Base-by-base conservation (phyloP, 2,797 vertebrate genomes). In the Craterocephalus amniculus region DNA sequence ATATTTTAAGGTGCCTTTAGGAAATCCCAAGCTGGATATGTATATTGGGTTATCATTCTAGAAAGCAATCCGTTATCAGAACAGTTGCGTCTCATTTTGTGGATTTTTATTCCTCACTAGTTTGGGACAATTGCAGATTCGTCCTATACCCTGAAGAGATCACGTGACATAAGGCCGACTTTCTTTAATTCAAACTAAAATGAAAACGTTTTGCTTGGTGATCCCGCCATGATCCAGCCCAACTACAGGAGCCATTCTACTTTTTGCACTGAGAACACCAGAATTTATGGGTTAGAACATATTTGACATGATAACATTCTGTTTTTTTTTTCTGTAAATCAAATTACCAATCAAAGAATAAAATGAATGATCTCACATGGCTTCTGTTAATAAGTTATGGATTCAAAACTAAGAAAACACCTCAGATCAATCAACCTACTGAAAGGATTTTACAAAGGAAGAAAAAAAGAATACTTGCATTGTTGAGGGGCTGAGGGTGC, bases 1-100 rank as follows among this genome's bases (percentile, higher is more conserved):
- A 81, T 74, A 66, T 70, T 80, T 51, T 26, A 58, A 49, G 86
- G 84, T 90, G 88, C 88, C 74, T 90, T 91, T 72, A 80, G 87
- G 88, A 89, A 91, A 90, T 74, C 87, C 83, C 80, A 79, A 56
- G 70, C 74, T 69, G 78, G 54, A 83, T 32, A 65, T 16, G 16
- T 67, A 75, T 64, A 60, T 61, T 52, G 24, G 22, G 67, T 83
- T 67, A 69, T 22, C 57, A 70, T 79, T 65, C 83, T 68, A 58
- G 67, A 86, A 78, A 85, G 56, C 65, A 76, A 76, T 72, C 29
- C 32, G 76, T 59, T 64, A 65, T 68, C 76, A 52, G 43, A 79
- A 70, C 67, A 56, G 67, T 76, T 83, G 78, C 74, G 78, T 71
- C 63, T 80, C 65, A 72, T 68, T 63, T 34, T 60, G 69, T 49